phyloP scores from a whole-genome alignment of 2,113 vertebrate genomes.

The Hippocampus comes region DNA sequence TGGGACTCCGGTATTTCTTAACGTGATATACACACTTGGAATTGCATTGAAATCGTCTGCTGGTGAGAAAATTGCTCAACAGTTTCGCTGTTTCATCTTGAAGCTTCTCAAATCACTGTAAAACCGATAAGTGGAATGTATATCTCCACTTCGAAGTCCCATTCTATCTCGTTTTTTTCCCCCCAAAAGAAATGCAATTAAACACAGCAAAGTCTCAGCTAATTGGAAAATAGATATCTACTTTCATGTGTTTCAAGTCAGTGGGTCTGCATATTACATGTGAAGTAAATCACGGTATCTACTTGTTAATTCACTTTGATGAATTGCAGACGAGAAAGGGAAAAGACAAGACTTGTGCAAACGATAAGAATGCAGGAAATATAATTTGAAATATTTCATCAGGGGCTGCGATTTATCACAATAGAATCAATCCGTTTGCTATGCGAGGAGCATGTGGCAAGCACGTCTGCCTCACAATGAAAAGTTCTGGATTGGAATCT shows the following conservation, averaged over 20 bases:
- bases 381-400: not conserved
- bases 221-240: slow-evolving; percentile 60
- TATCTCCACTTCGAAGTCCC: slow-evolving; percentile 43
- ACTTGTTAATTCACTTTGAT: slow-evolving; percentile 58
- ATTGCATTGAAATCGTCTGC: slow-evolving; percentile 13
- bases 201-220: slow-evolving; percentile 55
- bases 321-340: slow-evolving; percentile 15
- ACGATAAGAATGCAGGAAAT: slow-evolving; percentile 7
- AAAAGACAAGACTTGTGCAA: slow-evolving; percentile 3
- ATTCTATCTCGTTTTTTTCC: slow-evolving; percentile 41
- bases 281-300: slow-evolving; percentile 53
- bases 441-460: not conserved
- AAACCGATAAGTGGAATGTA: slow-evolving; percentile 48
- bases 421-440: not conserved
- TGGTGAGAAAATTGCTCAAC: slow-evolving; percentile 17
- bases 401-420: not conserved
- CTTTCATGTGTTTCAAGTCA: slow-evolving; percentile 57
- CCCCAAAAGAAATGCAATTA: slow-evolving; percentile 55
- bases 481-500: not conserved
- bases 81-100: slow-evolving; percentile 40
- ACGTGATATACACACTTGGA: slow-evolving; percentile 13
- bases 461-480: not conserved
- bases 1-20: slow-evolving; percentile 12
- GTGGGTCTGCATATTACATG: slow-evolving; percentile 39
- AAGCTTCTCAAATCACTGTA: slow-evolving; percentile 47